A percentile compares a stretch with the other conserved stretches of the same genome.
phyloP scores from a whole-genome alignment of 1,140 invertebrate species.

The Conus betulinus region DNA sequence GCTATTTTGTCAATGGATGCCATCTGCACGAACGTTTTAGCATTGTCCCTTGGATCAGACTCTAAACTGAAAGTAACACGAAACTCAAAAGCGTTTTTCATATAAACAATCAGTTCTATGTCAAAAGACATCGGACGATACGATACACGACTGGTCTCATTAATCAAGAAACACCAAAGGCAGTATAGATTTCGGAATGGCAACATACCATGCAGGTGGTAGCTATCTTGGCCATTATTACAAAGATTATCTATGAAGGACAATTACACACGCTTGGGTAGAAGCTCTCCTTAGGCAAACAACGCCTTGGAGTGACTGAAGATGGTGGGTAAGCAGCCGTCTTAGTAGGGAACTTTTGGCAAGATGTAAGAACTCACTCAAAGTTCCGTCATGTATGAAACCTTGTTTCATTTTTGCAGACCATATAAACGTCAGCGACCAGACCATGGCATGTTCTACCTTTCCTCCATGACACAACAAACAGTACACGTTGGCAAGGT shows the following conservation, averaged over 20 bases:
- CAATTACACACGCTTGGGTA: not conserved
- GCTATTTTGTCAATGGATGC: not conserved
- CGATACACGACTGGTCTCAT: not conserved
- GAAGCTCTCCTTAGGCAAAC: not conserved
- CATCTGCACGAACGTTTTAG: not conserved
- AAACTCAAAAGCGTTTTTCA: not conserved
- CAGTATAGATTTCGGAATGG: not conserved
- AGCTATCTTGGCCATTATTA: not conserved
- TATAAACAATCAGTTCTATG: not conserved
- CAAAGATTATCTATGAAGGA: not conserved
- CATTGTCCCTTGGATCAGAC: not conserved
- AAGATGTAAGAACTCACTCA: not conserved
- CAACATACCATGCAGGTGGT: not conserved
- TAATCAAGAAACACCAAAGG: not conserved
- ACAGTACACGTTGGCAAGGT: constrained; percentile 12
- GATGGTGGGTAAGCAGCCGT: not conserved
- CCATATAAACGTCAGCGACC: not conserved
- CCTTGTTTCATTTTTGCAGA: not conserved
- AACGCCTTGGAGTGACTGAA: not conserved
- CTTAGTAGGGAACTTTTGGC: not conserved
- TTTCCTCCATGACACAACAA: not conserved
- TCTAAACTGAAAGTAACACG: not conserved
- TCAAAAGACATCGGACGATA: not conserved
- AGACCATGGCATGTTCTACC: not conserved
- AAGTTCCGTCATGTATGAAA: not conserved